These are phyloP conservation scores for Oceanites oceanicus DNA, from an alignment of 2,113 vertebrate genomes.

Conservation along the genomic window DNA sequence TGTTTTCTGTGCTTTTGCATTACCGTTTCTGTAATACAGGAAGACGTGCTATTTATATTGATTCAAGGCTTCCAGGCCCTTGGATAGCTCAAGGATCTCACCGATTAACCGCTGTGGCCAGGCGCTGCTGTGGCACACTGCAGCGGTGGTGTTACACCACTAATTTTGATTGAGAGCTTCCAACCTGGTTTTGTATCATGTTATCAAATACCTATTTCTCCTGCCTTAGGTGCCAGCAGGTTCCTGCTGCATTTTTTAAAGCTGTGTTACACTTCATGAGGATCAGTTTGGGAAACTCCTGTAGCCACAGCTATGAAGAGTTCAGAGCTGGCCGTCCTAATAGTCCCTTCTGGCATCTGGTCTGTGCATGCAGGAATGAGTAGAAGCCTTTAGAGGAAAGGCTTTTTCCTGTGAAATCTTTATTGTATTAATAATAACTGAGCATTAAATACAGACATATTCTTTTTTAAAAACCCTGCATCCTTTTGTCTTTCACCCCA, in stretches of 20 bases:
- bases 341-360: background rate
- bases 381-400: background rate
- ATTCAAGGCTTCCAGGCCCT: background rate
- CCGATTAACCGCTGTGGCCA: accelerated
- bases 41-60: background rate
- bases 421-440: background rate
- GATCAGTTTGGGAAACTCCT: background rate
- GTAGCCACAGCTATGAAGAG: background rate
- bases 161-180: background rate
- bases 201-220: background rate
- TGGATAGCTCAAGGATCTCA: background rate
- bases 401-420: background rate
- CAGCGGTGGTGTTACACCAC: too few species aligned
- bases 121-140: accelerated
- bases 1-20: background rate
- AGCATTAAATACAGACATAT: accelerated
- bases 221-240: background rate
- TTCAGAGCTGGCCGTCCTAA: background rate
- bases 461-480: background rate
- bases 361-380: background rate
- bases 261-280: background rate
- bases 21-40: background rate
- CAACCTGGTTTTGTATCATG: background rate
- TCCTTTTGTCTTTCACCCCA: background rate
- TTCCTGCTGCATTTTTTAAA: background rate